These are phyloP conservation scores for Alloscopus bannaensis DNA, from an alignment of 2,888 invertebrate species.

Conservation along the genomic window DNA sequence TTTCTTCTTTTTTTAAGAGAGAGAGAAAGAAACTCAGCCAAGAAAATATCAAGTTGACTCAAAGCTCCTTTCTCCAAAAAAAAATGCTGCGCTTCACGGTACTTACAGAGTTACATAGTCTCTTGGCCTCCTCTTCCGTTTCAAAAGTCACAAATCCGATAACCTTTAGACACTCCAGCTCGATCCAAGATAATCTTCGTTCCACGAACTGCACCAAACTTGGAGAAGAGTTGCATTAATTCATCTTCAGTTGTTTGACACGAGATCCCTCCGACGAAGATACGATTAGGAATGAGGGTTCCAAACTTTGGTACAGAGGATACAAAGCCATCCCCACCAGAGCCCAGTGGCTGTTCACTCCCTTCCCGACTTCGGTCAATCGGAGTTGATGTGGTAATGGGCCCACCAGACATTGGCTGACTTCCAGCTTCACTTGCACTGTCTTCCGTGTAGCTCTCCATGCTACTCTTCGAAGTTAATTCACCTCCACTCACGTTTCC, in stretches of 20 bases:
- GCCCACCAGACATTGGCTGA: slow-evolving; percentile 61
- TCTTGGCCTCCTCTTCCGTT: slow-evolving; percentile 88
- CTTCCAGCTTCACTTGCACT: slow-evolving; percentile 65
- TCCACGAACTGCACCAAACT: slow-evolving; percentile 88
- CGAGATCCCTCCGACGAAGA: slow-evolving; percentile 97
- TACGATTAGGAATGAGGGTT: slow-evolving; percentile 94
- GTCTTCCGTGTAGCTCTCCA: slow-evolving; percentile 62
- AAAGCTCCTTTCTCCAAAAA: too few species aligned
- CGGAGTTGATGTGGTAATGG: slow-evolving; percentile 67
- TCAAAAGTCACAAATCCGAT: slow-evolving; percentile 91
- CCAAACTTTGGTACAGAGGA: slow-evolving; percentile 79
- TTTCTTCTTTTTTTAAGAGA: too few species aligned
- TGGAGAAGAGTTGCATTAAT: slow-evolving; percentile 92
- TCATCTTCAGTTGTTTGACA: slow-evolving; percentile 95
- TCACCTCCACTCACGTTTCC: slow-evolving; percentile 66
- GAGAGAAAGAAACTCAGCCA: too few species aligned
- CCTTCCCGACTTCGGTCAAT: slow-evolving; percentile 68
- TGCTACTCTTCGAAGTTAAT: slow-evolving; percentile 64
- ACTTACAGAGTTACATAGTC: slow-evolving; percentile 68
- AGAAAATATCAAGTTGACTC: too few species aligned
- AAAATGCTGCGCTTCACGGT: too few species aligned
- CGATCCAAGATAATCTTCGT: slow-evolving; percentile 96
- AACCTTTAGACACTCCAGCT: slow-evolving; percentile 96
- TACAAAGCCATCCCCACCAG: slow-evolving; percentile 56
- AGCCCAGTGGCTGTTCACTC: slow-evolving; percentile 57